Evolutionary conservation across 2,113 vertebrate genomes (phyloP).

Genomic region (Trematomus loennbergii): DNA sequence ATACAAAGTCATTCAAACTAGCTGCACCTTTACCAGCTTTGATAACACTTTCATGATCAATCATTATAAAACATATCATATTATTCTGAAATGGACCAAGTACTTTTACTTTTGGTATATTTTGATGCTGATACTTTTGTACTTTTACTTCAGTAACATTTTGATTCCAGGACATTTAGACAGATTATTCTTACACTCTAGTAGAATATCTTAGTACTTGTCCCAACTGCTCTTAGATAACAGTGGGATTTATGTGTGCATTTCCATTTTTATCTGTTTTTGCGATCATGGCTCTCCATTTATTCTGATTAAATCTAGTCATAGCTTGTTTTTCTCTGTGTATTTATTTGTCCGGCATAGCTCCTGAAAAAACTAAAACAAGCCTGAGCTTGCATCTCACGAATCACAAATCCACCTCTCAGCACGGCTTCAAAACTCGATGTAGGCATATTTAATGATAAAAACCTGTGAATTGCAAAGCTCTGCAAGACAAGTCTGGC

Average conservation of each 20-base stretch:
- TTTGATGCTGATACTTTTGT: too few relatives aligned
- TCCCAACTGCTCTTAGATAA: not conserved
- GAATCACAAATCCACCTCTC: constrained; percentile 11
- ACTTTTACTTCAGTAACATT: too few relatives aligned
- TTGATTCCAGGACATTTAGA: too few relatives aligned
- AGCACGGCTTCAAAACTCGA: not conserved
- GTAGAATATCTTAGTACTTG: not conserved
- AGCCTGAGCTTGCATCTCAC: not conserved
- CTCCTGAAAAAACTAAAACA: not conserved
- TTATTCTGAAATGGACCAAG: too few relatives aligned
- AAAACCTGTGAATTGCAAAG: constrained; percentile 25
- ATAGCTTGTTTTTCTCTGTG: not conserved
- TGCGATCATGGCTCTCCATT: not conserved
- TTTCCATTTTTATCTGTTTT: not conserved
- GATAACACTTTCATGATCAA: too few relatives aligned
- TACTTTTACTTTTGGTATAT: too few relatives aligned
- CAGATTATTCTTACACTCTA: too few relatives aligned
- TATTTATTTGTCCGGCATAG: not conserved
- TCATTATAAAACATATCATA: too few relatives aligned
- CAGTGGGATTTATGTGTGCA: not conserved
- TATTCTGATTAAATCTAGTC: constrained; percentile 6
- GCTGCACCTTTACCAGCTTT: too few relatives aligned
- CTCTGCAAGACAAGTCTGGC: not conserved
- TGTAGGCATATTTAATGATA: constrained; percentile 25
- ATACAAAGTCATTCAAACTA: too few relatives aligned